Evolutionary conservation across 2,888 invertebrate genomes (phyloP).

Genomic region (Hymenopus coronatus): DNA sequence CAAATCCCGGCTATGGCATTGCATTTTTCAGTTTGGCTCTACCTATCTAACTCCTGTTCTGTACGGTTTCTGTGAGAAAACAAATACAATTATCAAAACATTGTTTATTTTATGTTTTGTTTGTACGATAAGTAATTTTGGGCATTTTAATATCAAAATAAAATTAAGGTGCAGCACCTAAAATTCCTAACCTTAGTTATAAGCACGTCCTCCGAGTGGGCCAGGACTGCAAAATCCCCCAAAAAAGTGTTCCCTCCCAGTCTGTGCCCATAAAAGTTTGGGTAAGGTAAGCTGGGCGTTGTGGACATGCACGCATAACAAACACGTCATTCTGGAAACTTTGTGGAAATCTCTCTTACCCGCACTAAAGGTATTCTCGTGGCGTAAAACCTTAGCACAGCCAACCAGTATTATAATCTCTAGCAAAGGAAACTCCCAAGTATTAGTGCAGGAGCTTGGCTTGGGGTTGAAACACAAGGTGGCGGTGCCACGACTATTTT

Average conservation of each 20-base stretch:
- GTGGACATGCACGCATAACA: not conserved
- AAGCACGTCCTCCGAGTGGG: not conserved
- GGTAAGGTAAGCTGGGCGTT: not conserved
- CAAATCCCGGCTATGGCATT: no score
- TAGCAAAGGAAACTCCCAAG: not conserved
- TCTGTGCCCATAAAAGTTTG: not conserved
- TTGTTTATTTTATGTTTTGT: no score
- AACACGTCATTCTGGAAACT: not conserved
- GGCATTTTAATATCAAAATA: no score
- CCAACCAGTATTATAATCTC: conserved; percentile 8
- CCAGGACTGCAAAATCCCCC: not conserved
- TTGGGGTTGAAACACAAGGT: not conserved
- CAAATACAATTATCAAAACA: no score
- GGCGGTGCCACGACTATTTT: not conserved
- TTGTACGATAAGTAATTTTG: no score
- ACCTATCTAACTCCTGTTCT: no score
- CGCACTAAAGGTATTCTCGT: not conserved
- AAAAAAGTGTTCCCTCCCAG: not conserved
- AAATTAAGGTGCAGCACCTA: no score
- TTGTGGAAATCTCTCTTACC: not conserved
- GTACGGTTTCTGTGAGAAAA: no score
- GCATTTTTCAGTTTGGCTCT: no score
- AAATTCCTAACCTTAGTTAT: no score
- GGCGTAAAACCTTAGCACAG: not conserved
- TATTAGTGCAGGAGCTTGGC: not conserved